Conservation (phyloP, 2,888 invertebrate genomes). For the Drosophila colorata region DNA sequence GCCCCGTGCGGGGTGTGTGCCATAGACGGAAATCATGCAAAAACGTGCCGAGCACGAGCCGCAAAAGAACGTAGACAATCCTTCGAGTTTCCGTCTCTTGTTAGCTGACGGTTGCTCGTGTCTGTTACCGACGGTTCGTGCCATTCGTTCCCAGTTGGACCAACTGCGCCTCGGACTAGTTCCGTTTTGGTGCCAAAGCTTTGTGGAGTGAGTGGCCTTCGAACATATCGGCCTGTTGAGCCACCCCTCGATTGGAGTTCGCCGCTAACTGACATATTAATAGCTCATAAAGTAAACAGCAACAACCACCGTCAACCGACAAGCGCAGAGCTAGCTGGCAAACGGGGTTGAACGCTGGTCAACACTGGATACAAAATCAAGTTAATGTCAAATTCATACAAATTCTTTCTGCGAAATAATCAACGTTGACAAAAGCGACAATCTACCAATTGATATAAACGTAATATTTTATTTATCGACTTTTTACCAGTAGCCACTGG, state of each 20-base stretch:
- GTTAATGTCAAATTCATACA: slow-evolving; percentile 3
- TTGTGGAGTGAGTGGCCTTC: slow-evolving; percentile 10
- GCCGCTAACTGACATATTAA: slow-evolving; percentile 58
- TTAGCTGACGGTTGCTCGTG: background rate
- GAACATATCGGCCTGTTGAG: background rate
- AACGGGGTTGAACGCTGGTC: slow-evolving; percentile 9
- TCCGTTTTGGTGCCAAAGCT: slow-evolving; percentile 8
- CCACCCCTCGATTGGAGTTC: slow-evolving; percentile 46
- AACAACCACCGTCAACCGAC: slow-evolving; percentile 6
- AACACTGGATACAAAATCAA: slow-evolving; percentile 12
- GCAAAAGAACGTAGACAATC: slow-evolving; percentile 43
- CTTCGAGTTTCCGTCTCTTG: slow-evolving; percentile 25
- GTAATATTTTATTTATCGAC: no score
- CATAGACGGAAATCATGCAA: slow-evolving; percentile 67
- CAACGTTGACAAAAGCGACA: background rate
- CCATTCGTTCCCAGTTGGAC: slow-evolving; percentile 22
- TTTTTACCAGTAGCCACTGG: no score
- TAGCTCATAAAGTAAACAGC: slow-evolving; percentile 53
- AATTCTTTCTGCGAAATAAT: slow-evolving; percentile 11
- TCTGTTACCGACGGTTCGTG: slow-evolving; percentile 63
- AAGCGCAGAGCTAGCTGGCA: background rate
- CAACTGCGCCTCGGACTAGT: slow-evolving; percentile 44
- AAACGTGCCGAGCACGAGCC: slow-evolving; percentile 75
- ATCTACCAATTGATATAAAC: background rate
- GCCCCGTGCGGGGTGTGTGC: slow-evolving; percentile 15